Evolutionary conservation across 1,140 invertebrate species (phyloP).

Genomic region (Neodiprion pinetum): DNA sequence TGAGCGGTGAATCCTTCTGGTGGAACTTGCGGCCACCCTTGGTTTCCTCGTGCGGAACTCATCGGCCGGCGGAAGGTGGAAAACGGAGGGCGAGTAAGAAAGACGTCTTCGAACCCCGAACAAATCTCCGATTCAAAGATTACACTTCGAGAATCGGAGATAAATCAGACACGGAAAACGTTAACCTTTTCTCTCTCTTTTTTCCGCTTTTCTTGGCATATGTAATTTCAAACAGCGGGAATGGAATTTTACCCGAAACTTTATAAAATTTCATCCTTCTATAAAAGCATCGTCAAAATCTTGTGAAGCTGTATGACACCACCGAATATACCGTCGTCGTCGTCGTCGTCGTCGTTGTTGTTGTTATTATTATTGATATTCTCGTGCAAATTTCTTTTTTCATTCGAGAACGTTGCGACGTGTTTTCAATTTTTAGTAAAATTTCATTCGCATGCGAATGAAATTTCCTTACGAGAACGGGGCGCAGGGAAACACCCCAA

Average conservation of each 20-base stretch:
- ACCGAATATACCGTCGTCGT: too few relatives aligned
- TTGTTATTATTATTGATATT: too few relatives aligned
- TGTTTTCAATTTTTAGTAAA: too few relatives aligned
- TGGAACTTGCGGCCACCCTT: not conserved
- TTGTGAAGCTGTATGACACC: not conserved
- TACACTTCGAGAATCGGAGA: not conserved
- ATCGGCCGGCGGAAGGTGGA: not conserved
- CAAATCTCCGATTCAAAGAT: constrained; percentile 5
- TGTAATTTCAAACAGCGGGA: not conserved
- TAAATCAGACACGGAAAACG: not conserved
- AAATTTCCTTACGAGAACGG: too few relatives aligned
- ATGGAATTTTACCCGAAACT: not conserved
- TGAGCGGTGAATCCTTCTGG: not conserved
- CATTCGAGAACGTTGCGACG: too few relatives aligned
- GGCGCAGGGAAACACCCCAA: too few relatives aligned
- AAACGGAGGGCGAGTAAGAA: not conserved
- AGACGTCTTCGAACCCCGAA: not conserved
- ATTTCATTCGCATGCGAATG: too few relatives aligned
- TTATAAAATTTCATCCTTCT: not conserved
- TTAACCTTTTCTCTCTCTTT: not conserved
- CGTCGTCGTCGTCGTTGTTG: too few relatives aligned
- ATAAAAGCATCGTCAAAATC: not conserved
- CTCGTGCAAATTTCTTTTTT: too few relatives aligned
- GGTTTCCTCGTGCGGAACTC: not conserved
- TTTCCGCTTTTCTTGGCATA: too few relatives aligned